These are phyloP conservation scores for Cheilosia urbana DNA, from an alignment of 2,888 invertebrate genomes.

Conservation along the genomic window DNA sequence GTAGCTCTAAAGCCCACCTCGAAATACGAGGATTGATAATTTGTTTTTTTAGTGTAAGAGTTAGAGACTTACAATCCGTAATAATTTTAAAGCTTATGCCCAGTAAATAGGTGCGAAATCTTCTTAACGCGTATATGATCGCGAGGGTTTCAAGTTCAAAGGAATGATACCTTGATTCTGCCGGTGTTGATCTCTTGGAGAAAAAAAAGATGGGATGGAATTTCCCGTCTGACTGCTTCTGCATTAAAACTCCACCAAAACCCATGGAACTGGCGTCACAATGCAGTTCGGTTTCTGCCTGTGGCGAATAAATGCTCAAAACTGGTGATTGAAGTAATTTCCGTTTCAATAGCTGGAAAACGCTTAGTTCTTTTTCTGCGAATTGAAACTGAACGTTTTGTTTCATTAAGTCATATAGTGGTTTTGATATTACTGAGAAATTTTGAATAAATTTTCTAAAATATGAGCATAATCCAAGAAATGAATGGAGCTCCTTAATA, in stretches of 20 bases:
- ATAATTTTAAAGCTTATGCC: too few species aligned
- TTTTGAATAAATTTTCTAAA: slow-evolving; percentile 22
- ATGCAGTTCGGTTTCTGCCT: slow-evolving; percentile 77
- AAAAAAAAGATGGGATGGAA: slow-evolving; percentile 79
- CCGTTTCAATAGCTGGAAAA: background rate
- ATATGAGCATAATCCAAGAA: slow-evolving; percentile 22
- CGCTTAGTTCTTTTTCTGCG: too few species aligned
- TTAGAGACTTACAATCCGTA: too few species aligned
- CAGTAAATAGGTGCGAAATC: too few species aligned
- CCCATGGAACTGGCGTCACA: slow-evolving; percentile 78
- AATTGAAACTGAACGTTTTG: too few species aligned
- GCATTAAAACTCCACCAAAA: slow-evolving; percentile 77
- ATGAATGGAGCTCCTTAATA: slow-evolving; percentile 25
- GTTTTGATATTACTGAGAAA: slow-evolving; percentile 23
- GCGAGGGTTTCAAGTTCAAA: slow-evolving; percentile 76
- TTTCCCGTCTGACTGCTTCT: slow-evolving; percentile 69
- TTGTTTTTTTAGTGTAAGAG: too few species aligned
- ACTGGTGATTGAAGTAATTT: slow-evolving; percentile 70
- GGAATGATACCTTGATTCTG: too few species aligned
- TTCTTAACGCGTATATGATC: slow-evolving; percentile 69
- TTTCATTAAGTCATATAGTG: slow-evolving; percentile 1
- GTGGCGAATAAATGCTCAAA: slow-evolving; percentile 77
- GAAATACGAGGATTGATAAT: too few species aligned
- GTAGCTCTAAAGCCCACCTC: slow-evolving; percentile 61
- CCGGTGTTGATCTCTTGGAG: too few species aligned